Conservation (phyloP, 1,140 invertebrate species). For the Drosophila bifasciata region DNA sequence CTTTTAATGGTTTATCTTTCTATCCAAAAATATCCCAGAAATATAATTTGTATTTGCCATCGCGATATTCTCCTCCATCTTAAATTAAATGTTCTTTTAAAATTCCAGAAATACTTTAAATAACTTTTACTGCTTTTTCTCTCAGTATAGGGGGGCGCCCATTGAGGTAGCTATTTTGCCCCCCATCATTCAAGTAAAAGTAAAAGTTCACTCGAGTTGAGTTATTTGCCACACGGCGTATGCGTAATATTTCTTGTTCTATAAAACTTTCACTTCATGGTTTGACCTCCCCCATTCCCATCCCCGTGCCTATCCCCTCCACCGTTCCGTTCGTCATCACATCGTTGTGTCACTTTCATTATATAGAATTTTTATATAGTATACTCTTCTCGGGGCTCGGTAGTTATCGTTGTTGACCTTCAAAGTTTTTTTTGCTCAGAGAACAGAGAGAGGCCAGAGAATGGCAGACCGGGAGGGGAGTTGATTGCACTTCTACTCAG, state of each 20-base stretch:
- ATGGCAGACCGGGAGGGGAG: slow-evolving; percentile 2
- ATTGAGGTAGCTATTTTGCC: slow-evolving; percentile 1
- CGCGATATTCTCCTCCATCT: too few relatives aligned
- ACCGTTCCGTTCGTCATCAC: not conserved
- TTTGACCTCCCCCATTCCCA: not conserved
- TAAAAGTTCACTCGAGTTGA: slow-evolving; percentile 48
- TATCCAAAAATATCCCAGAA: too few relatives aligned
- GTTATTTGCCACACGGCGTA: slow-evolving; percentile 53
- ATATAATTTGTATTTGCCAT: too few relatives aligned
- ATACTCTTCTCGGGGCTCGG: slow-evolving; percentile 1
- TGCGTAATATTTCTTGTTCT: slow-evolving; percentile 60
- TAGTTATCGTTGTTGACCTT: slow-evolving; percentile 48
- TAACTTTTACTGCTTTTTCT: too few relatives aligned
- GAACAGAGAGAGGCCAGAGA: slow-evolving; percentile 5
- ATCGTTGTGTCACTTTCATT: slow-evolving; percentile 31
- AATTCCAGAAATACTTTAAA: too few relatives aligned
- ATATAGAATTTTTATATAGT: slow-evolving; percentile 38
- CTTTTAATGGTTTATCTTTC: too few relatives aligned
- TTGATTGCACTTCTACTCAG: slow-evolving; percentile 18
- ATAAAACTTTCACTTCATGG: slow-evolving; percentile 51
- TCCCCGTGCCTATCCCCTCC: too few relatives aligned
- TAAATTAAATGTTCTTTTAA: too few relatives aligned
- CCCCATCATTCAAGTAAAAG: slow-evolving; percentile 13
- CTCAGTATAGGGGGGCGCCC: too few relatives aligned
- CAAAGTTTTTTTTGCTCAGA: slow-evolving; percentile 36